Base-by-base conservation (phyloP, 2,888 invertebrate genomes). In the Drosophila fungiperda region DNA sequence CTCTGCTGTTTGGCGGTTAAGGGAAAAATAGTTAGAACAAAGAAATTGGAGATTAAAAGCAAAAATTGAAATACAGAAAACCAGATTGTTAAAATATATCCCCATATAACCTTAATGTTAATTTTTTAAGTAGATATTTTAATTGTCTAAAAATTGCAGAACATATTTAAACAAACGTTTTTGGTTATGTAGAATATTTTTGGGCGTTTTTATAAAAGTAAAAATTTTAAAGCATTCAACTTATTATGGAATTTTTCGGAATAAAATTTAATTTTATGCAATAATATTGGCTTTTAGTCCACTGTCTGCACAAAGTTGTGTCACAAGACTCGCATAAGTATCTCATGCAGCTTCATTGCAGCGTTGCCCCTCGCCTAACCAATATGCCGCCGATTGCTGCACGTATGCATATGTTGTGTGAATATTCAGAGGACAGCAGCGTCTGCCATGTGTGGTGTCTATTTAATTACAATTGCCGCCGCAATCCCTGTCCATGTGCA, bases 381-480 rank as follows among this genome's bases (percentile, higher is more conserved):
- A 35, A 42, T 15, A 42, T 29, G 54, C 23, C 53, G 35, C 55
- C 64, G 49, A 71, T 32, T 64, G 64, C 66, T 58, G 32, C 50
- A 20, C 23, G 35, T 23, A 23, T 36, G 55, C 23, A 55, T 38
- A 38, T 36, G 55, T 55, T 55, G 40, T 42, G 36, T 57, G 50
- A 35, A 58, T 38, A 59, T 71, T n/a, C 49, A 32, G 48, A 48
- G 52, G 64, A 65, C 53, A 62, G 63, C 36, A 62, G 53, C 45
- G 48, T 68, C 68, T 49, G 67, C 75, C 81, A 81, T 89, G 78
- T 80, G 80, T 77, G 90, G 91, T 91, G 87, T 90, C 91, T 86
- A 91, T 91, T 91, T 91, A 92, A 92, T 92, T 91, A 92, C 92
- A 87, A 91, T 91, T 91, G 91, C 88, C 85, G 89, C 92, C 90